These are phyloP conservation scores for Pterobdella sp. DNA, from an alignment of 2,888 invertebrate genomes.

Conservation along the genomic window DNA sequence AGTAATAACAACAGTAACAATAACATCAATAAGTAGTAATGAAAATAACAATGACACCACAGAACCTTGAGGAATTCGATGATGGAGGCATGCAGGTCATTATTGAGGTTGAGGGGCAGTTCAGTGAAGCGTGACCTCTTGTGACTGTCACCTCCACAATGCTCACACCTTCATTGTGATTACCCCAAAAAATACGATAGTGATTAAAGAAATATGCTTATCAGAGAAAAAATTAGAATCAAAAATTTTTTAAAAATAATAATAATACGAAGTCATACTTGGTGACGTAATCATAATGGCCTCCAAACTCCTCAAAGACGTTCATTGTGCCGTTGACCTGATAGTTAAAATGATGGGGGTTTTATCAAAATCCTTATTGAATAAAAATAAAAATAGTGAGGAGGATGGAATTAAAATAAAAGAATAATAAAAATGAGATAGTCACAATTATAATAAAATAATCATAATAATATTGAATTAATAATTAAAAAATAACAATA, in stretches of 20 bases:
- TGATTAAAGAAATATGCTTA: no score
- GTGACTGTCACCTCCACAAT: constrained; percentile 56
- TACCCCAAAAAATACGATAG: no score
- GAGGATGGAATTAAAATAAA: no score
- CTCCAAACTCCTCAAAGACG: constrained; percentile 49
- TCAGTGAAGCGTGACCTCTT: constrained; percentile 59
- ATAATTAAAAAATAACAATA: constrained; percentile 40
- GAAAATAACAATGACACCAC: background rate
- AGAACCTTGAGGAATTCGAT: constrained; percentile 14
- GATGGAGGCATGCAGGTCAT: background rate
- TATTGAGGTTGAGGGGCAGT: constrained; percentile 54
- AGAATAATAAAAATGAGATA: background rate
- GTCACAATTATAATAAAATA: background rate
- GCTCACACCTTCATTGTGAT: constrained; percentile 56
- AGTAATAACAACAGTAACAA: constrained; percentile 2
- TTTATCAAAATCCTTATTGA: no score
- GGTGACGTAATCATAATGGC: constrained; percentile 55
- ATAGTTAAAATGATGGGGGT: no score
- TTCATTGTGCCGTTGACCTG: constrained; percentile 38
- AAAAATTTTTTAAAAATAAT: no score
- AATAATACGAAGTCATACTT: constrained; percentile 43
- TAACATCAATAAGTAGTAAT: background rate
- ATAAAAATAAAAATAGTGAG: no score
- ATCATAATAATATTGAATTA: constrained; percentile 1
- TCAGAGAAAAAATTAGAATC: no score